Evolutionary conservation across 2,888 invertebrate genomes (phyloP), one percentile per base, ranked within the genome.

Genomic region (Parnassius glacialis): DNA sequence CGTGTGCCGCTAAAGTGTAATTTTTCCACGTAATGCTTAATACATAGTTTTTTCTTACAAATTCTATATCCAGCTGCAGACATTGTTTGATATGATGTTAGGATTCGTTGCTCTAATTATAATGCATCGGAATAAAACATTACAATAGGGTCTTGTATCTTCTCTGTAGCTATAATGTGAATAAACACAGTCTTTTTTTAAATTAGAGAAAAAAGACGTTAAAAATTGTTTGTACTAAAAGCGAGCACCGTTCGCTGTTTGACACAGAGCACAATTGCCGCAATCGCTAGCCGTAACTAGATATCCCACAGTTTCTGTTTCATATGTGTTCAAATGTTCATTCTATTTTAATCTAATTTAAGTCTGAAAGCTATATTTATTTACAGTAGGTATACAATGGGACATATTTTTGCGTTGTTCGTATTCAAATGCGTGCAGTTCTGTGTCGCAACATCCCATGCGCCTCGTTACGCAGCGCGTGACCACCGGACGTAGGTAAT

Each of bases 401-500:
- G 67, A 71, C 64, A 52, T 47, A 58, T 62, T 61, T 62, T 53
- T 53, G 57, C 53, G 57, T 50, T 54, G 47, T 12, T 41, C 45
- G 13, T 68, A 72, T 70, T 60, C 68, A 70, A 70, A 71, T 68
- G 67, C 68, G 67, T 70, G 72, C 65, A 65, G 65, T 73, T 75
- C 71, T 65, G 74, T 87, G 84, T 84, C 77, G 83, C 81, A 86
- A 88, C 78, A 84, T 87, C 84, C 85, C 79, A 68, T 61, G 64
- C 64, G 66, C 68, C 67, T 82, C 78, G 69, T 84, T 83, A 82
- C 74, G 80, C 84, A 83, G 77, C 72, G 79, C 83, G 83, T 85
- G 82, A 81, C 85, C 78, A 73, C 79, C 85, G 90, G 88, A 90
- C 82, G 80, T 74, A 74, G 69, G 69, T 84, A 85, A 87, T 88